Evolutionary conservation across 2,888 invertebrate genomes (phyloP).

Genomic region (Ochropleura leucogaster): DNA sequence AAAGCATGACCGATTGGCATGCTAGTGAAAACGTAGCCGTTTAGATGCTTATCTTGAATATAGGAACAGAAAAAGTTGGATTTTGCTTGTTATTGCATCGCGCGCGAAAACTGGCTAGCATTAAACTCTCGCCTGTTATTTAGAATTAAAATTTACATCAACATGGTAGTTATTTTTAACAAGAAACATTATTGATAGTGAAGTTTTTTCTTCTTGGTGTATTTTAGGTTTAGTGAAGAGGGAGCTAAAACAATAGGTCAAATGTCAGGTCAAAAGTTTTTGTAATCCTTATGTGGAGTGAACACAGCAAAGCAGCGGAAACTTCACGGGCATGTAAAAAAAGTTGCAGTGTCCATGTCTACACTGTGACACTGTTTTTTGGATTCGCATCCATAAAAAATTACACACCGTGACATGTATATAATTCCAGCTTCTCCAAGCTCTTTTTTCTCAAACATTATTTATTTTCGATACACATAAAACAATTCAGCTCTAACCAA

Average conservation of each 20-base stretch:
- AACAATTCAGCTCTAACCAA: slow-evolving; percentile 13
- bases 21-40: slow-evolving; percentile 33
- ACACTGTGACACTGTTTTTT: too few species aligned
- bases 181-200: neutral
- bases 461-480: neutral
- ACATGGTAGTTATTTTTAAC: neutral
- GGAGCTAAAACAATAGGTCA: neutral
- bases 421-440: neutral
- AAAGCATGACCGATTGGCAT: slow-evolving; percentile 57
- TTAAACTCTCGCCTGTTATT: slow-evolving; percentile 38
- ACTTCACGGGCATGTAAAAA: too few species aligned
- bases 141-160: slow-evolving; percentile 17
- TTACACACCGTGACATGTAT: neutral
- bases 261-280: too few species aligned
- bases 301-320: too few species aligned
- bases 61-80: slow-evolving; percentile 27
- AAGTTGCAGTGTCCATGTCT: too few species aligned
- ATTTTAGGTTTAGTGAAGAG: neutral
- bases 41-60: slow-evolving; percentile 40
- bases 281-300: neutral
- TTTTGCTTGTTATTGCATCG: slow-evolving; percentile 34
- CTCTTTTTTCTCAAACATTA: neutral
- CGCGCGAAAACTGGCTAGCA: slow-evolving; percentile 20
- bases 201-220: neutral
- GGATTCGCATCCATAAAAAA: too few species aligned